Evolutionary conservation across 2,113 vertebrate species (phyloP), one percentile per base, ranked within the genome.

Genomic region (Xiphophorus couchianus): DNA sequence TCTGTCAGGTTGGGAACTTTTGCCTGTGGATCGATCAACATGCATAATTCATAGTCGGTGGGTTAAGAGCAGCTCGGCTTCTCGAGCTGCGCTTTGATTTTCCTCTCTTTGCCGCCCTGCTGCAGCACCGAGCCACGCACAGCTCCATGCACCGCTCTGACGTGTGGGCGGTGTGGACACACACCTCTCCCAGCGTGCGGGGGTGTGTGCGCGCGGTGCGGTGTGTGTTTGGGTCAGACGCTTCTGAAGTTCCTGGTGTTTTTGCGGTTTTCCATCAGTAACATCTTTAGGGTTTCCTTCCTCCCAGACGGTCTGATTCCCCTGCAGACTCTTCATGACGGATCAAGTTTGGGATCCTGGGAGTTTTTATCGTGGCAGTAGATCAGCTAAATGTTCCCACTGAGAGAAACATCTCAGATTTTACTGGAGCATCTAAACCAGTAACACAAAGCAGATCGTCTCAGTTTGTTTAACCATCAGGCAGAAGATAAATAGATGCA

Each of bases 1-100:
- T 28, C 28, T 87, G 82, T 78, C 81, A 85, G 82, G 76, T 91
- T 86, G 67, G 84, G 66, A 89, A 88, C 86, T 87, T 90, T 89
- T 89, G 78, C 85, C 81, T 71, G 81, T 74, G 81, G 35, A 93
- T 93, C 92, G 83, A 92, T 92, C 84, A 78, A 37, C 84, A 91
- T 92, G 88, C 88, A 93, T 93, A 90, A 92, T 92, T 92, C 91
- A 92, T 93, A 77, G 86, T 90, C 84, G 71, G 87, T 74, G 84
- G 82, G 87, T 89, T 91, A 85, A 88, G 82, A 90, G 78, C 81
- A 86, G 85, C 82, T 69, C 82, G 19, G 75, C 82, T 82, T 82
- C 83, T 81, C 80, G 78, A 25, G 8, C 78, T 69, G 75, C 82
- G 8, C 81, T 90, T 88, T 91, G 90, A 89, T 90, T 86, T 79